These are phyloP conservation scores for Noturus placidus DNA, from an alignment of 2,113 vertebrate species.

Conservation along the genomic window DNA sequence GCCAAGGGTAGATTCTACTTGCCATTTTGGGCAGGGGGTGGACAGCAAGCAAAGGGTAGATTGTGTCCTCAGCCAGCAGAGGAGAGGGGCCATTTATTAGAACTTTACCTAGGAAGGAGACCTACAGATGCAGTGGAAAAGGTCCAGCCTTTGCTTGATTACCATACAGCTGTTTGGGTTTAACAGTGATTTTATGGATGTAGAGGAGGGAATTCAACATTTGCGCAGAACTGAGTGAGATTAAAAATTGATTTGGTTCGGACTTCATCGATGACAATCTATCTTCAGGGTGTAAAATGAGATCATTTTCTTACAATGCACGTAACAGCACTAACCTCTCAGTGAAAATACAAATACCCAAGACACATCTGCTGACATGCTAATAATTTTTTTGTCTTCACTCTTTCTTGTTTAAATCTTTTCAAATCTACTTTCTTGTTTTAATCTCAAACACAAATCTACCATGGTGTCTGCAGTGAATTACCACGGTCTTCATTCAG, in stretches of 20 bases:
- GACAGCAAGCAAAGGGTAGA: conserved; percentile 73
- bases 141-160: conserved; percentile 82
- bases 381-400: neutral
- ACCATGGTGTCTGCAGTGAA: conserved; percentile 1
- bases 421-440: neutral
- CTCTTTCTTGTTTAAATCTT: conserved; percentile 2
- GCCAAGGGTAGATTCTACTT: conserved; percentile 83
- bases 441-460: neutral
- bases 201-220: neutral
- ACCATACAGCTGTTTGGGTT: conserved; percentile 95
- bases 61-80: conserved; percentile 62
- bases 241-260: conserved; percentile 17
- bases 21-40: conserved; percentile 72
- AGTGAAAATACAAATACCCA: conserved; percentile 15
- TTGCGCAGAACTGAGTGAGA: neutral
- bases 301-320: conserved; percentile 34
- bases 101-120: conserved; percentile 64
- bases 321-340: conserved; percentile 1
- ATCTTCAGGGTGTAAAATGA: conserved; percentile 29
- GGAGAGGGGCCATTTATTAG: conserved; percentile 54
- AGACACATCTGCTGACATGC: neutral
- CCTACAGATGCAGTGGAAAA: conserved; percentile 66
- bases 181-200: conserved; percentile 65
- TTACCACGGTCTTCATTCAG: neutral
- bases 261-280: conserved; percentile 45